Percentiles rank a stretch among this genome's conserved stretches.
Evolutionary conservation across 2,888 invertebrate genomes (phyloP).

Genomic region (Cheilosia vulpina): DNA sequence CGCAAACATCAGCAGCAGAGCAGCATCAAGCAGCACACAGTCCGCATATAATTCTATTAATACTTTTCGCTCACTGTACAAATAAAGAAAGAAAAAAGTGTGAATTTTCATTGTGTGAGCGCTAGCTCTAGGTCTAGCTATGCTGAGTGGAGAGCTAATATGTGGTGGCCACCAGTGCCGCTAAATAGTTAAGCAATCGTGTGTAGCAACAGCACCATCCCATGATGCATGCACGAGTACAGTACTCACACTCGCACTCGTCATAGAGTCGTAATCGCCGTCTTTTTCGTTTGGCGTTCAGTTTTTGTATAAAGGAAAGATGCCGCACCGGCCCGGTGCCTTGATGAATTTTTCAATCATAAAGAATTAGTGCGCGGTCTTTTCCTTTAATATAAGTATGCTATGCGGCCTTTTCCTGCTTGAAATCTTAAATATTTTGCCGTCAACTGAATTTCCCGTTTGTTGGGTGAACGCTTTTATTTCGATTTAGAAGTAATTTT

Average conservation of each 20-base stretch:
- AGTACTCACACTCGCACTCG: constrained; percentile 44
- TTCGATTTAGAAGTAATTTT: neutral
- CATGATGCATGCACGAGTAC: constrained; percentile 61
- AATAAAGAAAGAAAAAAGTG: constrained; percentile 25
- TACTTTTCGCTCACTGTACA: constrained; percentile 41
- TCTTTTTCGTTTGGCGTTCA: constrained; percentile 14
- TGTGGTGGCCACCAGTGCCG: constrained; percentile 50
- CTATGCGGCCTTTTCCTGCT: constrained; percentile 38
- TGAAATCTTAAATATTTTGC: constrained; percentile 37
- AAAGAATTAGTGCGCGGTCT: constrained; percentile 8
- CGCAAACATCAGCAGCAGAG: constrained; percentile 12
- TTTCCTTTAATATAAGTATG: neutral
- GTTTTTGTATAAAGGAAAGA: constrained; percentile 20
- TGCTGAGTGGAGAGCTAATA: constrained; percentile 25
- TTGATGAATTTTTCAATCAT: constrained; percentile 50
- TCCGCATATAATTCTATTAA: constrained; percentile 69
- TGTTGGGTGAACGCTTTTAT: constrained; percentile 4
- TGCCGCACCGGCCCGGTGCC: constrained; percentile 9
- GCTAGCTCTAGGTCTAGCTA: constrained; percentile 30
- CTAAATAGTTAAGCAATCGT: constrained; percentile 68
- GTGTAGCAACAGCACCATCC: constrained; percentile 58
- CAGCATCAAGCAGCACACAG: constrained; percentile 10
- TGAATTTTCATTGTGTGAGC: constrained; percentile 59
- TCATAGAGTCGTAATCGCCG: constrained; percentile 1
- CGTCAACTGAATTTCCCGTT: constrained; percentile 32